These are phyloP conservation scores for Argyrosomus regius DNA, from an alignment of 2,797 vertebrate species.

Conservation along the genomic window DNA sequence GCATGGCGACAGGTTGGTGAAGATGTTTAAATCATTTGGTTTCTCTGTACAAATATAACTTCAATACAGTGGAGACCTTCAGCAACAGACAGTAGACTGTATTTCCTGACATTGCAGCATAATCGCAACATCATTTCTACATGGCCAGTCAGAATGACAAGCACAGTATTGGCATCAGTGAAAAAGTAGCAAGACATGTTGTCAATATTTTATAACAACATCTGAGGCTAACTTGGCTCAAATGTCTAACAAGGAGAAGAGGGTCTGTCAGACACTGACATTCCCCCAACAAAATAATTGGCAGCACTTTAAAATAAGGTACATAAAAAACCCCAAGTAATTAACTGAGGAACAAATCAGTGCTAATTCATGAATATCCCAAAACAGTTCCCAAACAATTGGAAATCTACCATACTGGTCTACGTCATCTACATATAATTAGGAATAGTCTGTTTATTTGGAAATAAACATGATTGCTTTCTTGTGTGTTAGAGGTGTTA, in stretches of 20 bases:
- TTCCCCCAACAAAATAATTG: conserved; percentile 55
- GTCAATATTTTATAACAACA: conserved; percentile 67
- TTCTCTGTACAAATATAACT: not conserved
- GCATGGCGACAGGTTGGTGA: not conserved
- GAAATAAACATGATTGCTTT: not conserved
- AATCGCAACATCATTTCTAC: conserved; percentile 61
- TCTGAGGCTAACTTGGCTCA: conserved; percentile 60
- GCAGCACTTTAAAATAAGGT: conserved; percentile 19
- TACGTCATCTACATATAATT: not conserved
- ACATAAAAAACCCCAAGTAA: conserved; percentile 32
- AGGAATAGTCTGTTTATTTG: not conserved
- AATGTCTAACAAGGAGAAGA: conserved; percentile 56
- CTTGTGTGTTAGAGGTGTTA: not conserved
- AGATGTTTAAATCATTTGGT: conserved; percentile 1
- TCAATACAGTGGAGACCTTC: conserved; percentile 10
- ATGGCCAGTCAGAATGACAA: conserved; percentile 53
- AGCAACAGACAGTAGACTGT: conserved; percentile 22
- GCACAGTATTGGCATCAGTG: conserved; percentile 38
- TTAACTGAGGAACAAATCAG: conserved; percentile 10
- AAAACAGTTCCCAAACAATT: not conserved
- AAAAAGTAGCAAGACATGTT: conserved; percentile 55
- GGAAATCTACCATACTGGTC: not conserved
- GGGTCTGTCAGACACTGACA: conserved; percentile 52
- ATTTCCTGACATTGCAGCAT: conserved; percentile 67
- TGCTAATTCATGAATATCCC: conserved; percentile 9